phyloP scores from a whole-genome alignment of 2,888 invertebrate species.

The Microctonus aethiopoides region DNA sequence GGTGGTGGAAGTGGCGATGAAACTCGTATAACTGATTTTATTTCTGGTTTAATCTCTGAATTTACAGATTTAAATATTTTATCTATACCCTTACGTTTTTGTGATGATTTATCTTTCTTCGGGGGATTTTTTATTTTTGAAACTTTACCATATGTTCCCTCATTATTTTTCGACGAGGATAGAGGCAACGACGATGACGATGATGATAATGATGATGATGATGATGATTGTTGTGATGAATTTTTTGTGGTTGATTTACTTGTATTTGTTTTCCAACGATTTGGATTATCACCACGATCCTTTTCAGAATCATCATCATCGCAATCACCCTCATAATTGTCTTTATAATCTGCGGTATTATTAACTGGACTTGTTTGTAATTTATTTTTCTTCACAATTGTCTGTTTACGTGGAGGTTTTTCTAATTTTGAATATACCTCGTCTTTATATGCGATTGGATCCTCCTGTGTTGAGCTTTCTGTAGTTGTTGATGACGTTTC shows the following conservation, averaged over 20 bases:
- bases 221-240: slow-evolving; percentile 53
- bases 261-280: slow-evolving; percentile 62
- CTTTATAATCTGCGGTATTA: slow-evolving; percentile 63
- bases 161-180: slow-evolving; percentile 43
- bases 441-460: slow-evolving; percentile 63
- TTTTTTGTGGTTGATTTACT: slow-evolving; percentile 55
- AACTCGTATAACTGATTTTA: slow-evolving; percentile 42
- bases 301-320: slow-evolving; percentile 65
- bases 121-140: slow-evolving; percentile 52
- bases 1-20: slow-evolving; percentile 44
- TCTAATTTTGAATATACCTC: slow-evolving; percentile 49
- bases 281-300: slow-evolving; percentile 57
- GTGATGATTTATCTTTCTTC: slow-evolving; percentile 59
- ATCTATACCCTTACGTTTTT: slow-evolving; percentile 59
- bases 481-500: slow-evolving; percentile 79
- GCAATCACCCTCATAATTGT: slow-evolving; percentile 68
- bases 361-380: slow-evolving; percentile 51
- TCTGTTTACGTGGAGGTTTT: slow-evolving; percentile 55
- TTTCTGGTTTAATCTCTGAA: background rate
- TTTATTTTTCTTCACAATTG: slow-evolving; percentile 57
- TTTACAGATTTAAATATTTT: slow-evolving; percentile 44
- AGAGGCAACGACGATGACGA: too few species aligned
- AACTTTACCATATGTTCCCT: slow-evolving; percentile 53
- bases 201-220: slow-evolving; percentile 51
- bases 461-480: slow-evolving; percentile 76